Evolutionary conservation across 2,797 vertebrate genomes (phyloP).

Genomic region (Lepilemur ruficaudatus): DNA sequence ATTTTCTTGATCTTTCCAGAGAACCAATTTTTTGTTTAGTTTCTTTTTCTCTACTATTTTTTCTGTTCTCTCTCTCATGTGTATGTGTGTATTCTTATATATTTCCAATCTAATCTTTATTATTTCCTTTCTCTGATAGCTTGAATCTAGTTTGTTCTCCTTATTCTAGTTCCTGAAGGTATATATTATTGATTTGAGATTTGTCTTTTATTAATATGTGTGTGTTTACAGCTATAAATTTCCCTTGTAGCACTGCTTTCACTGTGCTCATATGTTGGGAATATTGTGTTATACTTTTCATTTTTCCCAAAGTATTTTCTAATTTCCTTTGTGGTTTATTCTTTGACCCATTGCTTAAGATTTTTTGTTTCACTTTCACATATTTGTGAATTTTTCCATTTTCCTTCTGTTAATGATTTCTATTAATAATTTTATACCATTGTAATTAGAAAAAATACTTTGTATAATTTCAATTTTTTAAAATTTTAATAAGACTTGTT

Average conservation of each 20-base stretch:
- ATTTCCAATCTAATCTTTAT: neutral
- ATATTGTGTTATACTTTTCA: neutral
- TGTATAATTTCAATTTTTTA: neutral
- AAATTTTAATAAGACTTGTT: neutral
- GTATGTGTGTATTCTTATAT: neutral
- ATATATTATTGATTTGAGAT: neutral
- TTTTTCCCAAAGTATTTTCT: neutral
- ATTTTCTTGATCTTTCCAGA: neutral
- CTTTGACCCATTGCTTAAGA: neutral
- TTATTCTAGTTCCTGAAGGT: neutral
- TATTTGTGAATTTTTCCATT: neutral
- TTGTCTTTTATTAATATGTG: neutral
- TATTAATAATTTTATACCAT: neutral
- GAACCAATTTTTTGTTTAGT: neutral
- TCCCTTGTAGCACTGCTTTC: neutral
- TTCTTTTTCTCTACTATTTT: neutral
- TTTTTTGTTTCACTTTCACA: neutral
- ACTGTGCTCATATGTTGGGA: neutral
- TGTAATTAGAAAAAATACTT: neutral
- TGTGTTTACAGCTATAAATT: neutral
- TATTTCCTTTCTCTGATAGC: neutral
- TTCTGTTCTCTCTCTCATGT: neutral
- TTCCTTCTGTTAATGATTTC: neutral
- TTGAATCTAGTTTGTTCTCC: neutral
- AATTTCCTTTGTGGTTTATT: neutral